phyloP scores from a whole-genome alignment of 2,888 invertebrate species.

The Meta bourneti region DNA sequence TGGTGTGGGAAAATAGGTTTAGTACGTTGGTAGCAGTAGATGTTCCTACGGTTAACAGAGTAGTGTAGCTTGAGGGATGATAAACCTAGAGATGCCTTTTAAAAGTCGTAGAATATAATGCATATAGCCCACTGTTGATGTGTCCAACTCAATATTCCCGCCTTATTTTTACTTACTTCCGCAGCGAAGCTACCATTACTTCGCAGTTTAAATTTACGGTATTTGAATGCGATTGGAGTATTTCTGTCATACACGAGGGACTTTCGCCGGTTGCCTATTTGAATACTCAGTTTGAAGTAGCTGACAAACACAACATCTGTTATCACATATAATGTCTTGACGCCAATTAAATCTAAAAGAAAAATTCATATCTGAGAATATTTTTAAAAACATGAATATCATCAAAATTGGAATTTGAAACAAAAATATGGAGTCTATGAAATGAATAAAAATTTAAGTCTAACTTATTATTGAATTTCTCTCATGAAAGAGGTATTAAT shows the following conservation, averaged over 20 bases:
- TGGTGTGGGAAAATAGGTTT: too few relatives aligned
- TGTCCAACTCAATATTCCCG: too few relatives aligned
- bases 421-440: neutral
- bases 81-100: too few relatives aligned
- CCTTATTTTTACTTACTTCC: slow-evolving; percentile 34
- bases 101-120: too few relatives aligned
- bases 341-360: slow-evolving; percentile 46
- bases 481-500: too few relatives aligned
- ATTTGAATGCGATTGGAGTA: slow-evolving; percentile 63
- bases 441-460: neutral
- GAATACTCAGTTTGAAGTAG: slow-evolving; percentile 24
- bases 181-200: slow-evolving; percentile 34
- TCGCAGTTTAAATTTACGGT: slow-evolving; percentile 43
- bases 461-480: too few relatives aligned
- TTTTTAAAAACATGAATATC: neutral
- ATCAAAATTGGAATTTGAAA: neutral
- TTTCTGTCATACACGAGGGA: slow-evolving; percentile 12
- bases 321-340: slow-evolving; percentile 50
- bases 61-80: too few relatives aligned
- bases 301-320: slow-evolving; percentile 62
- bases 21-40: too few relatives aligned
- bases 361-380: neutral
- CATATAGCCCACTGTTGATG: too few relatives aligned
- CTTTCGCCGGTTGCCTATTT: slow-evolving; percentile 1
- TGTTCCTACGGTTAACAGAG: too few relatives aligned